Percentiles rank a stretch among this genome's conserved stretches.
phyloP scores from a whole-genome alignment of 2,113 vertebrate genomes.

The Amphiprion percula region DNA sequence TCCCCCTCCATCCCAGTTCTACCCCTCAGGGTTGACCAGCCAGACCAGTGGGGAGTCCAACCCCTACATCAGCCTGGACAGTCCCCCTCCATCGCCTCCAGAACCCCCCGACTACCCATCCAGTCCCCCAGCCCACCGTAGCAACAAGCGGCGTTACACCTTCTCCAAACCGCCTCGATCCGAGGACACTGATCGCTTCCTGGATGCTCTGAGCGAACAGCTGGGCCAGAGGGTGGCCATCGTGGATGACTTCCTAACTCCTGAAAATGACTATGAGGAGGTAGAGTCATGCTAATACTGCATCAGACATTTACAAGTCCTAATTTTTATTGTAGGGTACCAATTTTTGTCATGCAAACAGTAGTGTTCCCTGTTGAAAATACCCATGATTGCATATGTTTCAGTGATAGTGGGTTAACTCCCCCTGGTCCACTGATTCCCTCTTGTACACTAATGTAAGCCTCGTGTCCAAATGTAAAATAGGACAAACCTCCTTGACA shows the following conservation, averaged over 20 bases:
- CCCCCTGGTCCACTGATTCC: background rate
- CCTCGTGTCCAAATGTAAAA: background rate
- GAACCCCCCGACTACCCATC: slow-evolving; percentile 80
- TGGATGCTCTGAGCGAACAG: slow-evolving; percentile 93
- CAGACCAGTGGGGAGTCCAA: slow-evolving; percentile 95
- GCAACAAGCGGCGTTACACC: slow-evolving; percentile 91
- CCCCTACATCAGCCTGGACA: slow-evolving; percentile 96
- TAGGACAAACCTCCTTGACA: slow-evolving; percentile 25
- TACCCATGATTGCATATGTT: background rate
- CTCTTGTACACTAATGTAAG: background rate
- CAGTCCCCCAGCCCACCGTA: slow-evolving; percentile 85
- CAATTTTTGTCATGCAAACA: no score
- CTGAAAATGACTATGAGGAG: slow-evolving; percentile 97
- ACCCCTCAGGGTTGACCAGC: slow-evolving; percentile 86
- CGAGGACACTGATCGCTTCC: slow-evolving; percentile 92
- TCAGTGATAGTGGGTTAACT: background rate
- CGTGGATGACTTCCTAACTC: slow-evolving; percentile 93
- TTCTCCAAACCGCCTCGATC: slow-evolving; percentile 91
- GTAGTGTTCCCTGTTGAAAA: background rate
- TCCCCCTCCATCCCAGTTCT: slow-evolving; percentile 83
- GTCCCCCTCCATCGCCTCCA: slow-evolving; percentile 90
- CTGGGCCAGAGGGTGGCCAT: slow-evolving; percentile 90
- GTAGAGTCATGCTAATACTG: slow-evolving; percentile 71
- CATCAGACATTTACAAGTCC: background rate
- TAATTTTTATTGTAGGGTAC: no score